Evolutionary conservation across 1,140 invertebrate genomes (phyloP).

Genomic region (Saccostrea glomerata): DNA sequence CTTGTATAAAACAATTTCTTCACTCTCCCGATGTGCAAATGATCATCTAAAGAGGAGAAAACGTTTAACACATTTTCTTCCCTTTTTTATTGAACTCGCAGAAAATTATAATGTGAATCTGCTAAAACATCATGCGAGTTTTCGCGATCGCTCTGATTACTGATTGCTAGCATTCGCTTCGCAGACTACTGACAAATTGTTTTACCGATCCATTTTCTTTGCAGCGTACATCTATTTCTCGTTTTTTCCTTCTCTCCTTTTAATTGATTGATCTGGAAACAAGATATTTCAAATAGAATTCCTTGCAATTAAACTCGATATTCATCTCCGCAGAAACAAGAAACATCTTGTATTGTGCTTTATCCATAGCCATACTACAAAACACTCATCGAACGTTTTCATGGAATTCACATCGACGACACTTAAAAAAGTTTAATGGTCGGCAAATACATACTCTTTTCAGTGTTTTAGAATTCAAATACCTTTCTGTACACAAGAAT

Average conservation of each 20-base stretch:
- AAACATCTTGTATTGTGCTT: constrained; percentile 2
- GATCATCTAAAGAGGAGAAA: not conserved
- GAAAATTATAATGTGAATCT: constrained; percentile 17
- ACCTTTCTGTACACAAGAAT: constrained; percentile 31
- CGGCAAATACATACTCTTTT: constrained; percentile 30
- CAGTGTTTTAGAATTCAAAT: constrained; percentile 10
- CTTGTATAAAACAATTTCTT: not conserved
- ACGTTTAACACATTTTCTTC: constrained; percentile 28
- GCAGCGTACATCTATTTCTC: constrained; percentile 13
- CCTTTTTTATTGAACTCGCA: constrained; percentile 19
- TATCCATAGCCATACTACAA: not conserved
- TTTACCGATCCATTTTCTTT: constrained; percentile 29
- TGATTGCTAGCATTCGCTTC: not conserved
- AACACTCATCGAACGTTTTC: not conserved
- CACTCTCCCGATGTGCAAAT: constrained; percentile 30
- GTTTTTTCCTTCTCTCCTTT: constrained; percentile 24
- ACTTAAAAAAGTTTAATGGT: not conserved
- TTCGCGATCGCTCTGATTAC: constrained; percentile 5
- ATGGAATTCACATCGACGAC: not conserved
- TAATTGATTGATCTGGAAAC: constrained; percentile 38
- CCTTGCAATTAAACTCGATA: constrained; percentile 31
- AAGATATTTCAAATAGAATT: constrained; percentile 39
- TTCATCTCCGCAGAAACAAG: constrained; percentile 19
- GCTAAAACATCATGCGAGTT: constrained; percentile 14
- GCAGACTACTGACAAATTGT: constrained; percentile 14